These are phyloP conservation scores for Gallinago jamesoni DNA, from an alignment of 2,113 vertebrate genomes.

Conservation along the genomic window DNA sequence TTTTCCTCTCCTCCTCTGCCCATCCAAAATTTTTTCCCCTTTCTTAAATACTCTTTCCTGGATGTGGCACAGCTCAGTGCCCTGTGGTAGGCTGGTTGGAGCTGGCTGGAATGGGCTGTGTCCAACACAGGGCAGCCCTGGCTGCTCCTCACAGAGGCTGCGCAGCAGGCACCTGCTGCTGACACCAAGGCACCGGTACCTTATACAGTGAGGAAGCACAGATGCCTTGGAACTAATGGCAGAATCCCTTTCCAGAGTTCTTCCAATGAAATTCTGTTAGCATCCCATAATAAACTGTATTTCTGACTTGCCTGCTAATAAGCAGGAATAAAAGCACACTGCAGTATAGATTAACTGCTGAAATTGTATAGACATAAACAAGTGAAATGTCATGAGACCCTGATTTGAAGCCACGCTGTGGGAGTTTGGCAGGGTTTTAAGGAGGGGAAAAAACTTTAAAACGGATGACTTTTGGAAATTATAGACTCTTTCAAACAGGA, in stretches of 20 bases:
- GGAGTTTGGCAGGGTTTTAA: background rate
- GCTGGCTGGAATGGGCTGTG: background rate
- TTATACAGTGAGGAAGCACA: background rate
- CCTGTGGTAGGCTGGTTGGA: background rate
- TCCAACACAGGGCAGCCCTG: background rate
- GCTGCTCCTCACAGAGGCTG: background rate
- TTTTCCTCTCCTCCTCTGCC: background rate
- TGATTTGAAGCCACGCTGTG: background rate
- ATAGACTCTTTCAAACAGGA: background rate
- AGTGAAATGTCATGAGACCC: background rate
- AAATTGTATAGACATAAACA: background rate
- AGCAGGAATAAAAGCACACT: background rate
- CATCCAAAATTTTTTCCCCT: background rate
- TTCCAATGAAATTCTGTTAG: background rate
- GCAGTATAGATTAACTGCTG: background rate
- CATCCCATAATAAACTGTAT: background rate
- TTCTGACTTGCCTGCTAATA: background rate
- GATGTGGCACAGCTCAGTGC: background rate
- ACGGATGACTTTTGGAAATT: conserved; percentile 38
- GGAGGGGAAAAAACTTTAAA: background rate
- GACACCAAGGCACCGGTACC: background rate
- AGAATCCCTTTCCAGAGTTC: background rate
- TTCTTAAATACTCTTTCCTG: background rate
- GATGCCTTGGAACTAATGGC: background rate
- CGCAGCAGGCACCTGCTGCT: too few relatives aligned